Evolutionary conservation across 2,113 vertebrate genomes (phyloP).

Genomic region (Albula goreensis): DNA sequence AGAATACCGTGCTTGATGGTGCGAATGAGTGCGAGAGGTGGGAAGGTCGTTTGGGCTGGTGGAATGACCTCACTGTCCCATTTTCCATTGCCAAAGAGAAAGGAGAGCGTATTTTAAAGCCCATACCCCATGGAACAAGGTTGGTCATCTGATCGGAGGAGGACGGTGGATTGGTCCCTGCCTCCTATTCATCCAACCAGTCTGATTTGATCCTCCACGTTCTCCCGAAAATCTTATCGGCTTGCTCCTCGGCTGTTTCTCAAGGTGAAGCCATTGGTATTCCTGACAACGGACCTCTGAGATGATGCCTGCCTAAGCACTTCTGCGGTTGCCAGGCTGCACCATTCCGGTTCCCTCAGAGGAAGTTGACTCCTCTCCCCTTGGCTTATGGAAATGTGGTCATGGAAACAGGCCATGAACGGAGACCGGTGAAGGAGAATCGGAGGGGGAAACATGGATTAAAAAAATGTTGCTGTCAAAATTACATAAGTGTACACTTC

Average conservation of each 20-base stretch:
- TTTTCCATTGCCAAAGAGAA: conserved; percentile 4
- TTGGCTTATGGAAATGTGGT: conserved; percentile 49
- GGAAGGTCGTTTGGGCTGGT: conserved; percentile 14
- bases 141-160: neutral
- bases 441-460: neutral
- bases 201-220: conserved; percentile 17
- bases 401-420: conserved; percentile 27
- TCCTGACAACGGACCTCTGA: conserved; percentile 44
- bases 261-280: conserved; percentile 61
- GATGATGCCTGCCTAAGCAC: conserved; percentile 55
- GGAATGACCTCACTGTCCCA: conserved; percentile 7
- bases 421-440: neutral
- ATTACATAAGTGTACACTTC: neutral
- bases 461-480: neutral
- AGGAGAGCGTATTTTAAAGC: neutral
- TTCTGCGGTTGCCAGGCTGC: conserved; percentile 58
- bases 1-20: conserved; percentile 1
- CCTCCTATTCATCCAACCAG: neutral
- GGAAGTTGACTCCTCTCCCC: conserved; percentile 34
- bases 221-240: neutral
- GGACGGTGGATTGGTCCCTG: neutral
- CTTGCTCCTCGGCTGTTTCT: conserved; percentile 19
- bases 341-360: conserved; percentile 26
- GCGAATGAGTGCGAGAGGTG: neutral
- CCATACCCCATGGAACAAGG: neutral